Base-by-base conservation (phyloP, 2,888 invertebrate species). In the Lepidonotus clava region DNA sequence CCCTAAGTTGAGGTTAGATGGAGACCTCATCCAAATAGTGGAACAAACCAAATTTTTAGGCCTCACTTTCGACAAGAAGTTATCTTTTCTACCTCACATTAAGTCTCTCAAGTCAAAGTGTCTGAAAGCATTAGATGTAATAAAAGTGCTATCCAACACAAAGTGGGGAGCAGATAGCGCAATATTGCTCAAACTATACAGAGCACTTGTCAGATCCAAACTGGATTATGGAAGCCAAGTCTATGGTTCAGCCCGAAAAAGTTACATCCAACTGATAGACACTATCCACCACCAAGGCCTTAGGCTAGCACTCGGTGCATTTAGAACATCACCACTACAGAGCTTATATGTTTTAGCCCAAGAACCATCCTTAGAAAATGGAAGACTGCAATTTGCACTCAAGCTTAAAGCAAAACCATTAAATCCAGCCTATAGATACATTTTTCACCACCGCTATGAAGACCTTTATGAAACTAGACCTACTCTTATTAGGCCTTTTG, bases 281-380 rank as follows among this genome's bases (percentile, higher is more conserved):
- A 40, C 88, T 32, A 46, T 89, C 14, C 89, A 89, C 36, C 21
- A 89, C 46, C 88, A 89, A 71, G 87, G 87, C 21, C 41, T 89
- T 1, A 76, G 87, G 36, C 56, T 89, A 18, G 83, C 84, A n/a
- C 51, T 88, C 4, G 87, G 86, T 28, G 88, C 88, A 2, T 88
- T 87, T 41, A 21, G 86, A 21, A 87, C 88, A 32, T 88, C 88
- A 36, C 87, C 88, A 11, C 71, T 85, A 6, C 14, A 86, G 2
- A 86, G 89, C 77, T 40, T 89, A 21, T 87, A 87, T 41, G 87
- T 83, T 5, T 86, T 4, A 34, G 83, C 83, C n/a, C 11, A 24
- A 24, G 83, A 41, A 1, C 83, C 83, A 8, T 34, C 83, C 18
- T 28, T 77, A 40, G 36, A 38, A 24, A 67, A 21, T 66, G 11